These are phyloP conservation scores for Trematocara variabile DNA, from an alignment of 2,113 vertebrate genomes.

Conservation along the genomic window DNA sequence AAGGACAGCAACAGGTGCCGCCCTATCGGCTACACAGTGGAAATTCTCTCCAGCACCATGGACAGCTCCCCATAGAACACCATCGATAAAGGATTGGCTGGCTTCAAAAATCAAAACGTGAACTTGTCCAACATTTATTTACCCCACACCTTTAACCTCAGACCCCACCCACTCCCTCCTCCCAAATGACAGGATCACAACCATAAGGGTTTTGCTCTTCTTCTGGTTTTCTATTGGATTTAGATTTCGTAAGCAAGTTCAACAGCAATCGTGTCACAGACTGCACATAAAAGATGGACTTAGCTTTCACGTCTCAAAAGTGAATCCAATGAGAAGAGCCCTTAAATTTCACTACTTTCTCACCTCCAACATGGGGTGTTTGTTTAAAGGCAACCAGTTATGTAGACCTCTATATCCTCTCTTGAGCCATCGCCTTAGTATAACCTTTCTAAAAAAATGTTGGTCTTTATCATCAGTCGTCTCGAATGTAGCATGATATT, in stretches of 20 bases:
- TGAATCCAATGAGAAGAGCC: neutral
- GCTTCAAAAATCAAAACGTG: neutral
- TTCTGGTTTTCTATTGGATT: neutral
- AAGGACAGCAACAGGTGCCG: neutral
- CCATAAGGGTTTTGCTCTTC: neutral
- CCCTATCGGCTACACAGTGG: neutral
- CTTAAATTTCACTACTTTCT: neutral
- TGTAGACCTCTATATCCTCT: neutral
- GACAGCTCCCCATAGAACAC: conserved; percentile 12
- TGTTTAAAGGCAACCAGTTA: neutral
- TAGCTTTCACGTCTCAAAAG: neutral
- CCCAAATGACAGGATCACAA: neutral
- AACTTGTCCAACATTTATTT: neutral
- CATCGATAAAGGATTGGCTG: neutral
- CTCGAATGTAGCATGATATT: neutral
- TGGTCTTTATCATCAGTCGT: neutral
- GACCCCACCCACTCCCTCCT: neutral
- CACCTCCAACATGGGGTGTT: neutral
- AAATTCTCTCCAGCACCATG: conserved; percentile 25
- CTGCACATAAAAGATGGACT: neutral
- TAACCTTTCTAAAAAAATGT: neutral
- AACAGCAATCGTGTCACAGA: neutral
- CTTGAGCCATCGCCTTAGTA: neutral
- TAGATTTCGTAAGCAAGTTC: neutral
- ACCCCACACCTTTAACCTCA: neutral